Conservation (phyloP, 2,888 invertebrate species). For the Petrophora chlorosata region DNA sequence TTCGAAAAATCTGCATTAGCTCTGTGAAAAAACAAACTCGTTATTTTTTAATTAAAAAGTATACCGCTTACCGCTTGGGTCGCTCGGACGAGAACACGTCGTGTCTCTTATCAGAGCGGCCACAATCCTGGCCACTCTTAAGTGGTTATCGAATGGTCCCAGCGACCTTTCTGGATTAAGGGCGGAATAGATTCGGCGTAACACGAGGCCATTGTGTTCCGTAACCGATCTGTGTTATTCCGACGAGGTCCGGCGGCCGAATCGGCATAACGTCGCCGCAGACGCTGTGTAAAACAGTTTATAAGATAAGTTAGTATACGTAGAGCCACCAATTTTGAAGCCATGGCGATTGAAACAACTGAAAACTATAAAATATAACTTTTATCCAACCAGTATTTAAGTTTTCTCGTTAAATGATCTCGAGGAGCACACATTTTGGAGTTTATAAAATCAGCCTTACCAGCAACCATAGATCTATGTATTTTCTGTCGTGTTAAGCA, state of each 20-base stretch:
- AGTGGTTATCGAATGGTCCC: constrained; percentile 76
- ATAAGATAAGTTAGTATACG: too few species aligned
- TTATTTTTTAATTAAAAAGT: constrained; percentile 30
- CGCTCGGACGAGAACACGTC: constrained; percentile 12
- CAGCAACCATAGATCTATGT: too few species aligned
- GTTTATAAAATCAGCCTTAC: too few species aligned
- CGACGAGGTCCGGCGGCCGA: constrained; percentile 16
- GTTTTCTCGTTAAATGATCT: too few species aligned
- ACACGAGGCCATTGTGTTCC: constrained; percentile 62
- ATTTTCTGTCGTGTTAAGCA: too few species aligned
- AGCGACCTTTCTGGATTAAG: constrained; percentile 75
- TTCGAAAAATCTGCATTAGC: constrained; percentile 15
- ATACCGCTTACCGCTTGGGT: constrained; percentile 5
- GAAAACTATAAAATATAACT: too few species aligned
- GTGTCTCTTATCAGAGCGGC: constrained; percentile 32
- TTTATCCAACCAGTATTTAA: too few species aligned
- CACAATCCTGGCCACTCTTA: constrained; percentile 53
- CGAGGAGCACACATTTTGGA: too few species aligned
- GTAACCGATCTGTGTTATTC: constrained; percentile 53
- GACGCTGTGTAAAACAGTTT: background rate
- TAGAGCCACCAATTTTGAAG: too few species aligned
- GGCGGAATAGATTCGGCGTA: constrained; percentile 63
- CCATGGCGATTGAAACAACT: too few species aligned
- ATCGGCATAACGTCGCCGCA: constrained; percentile 16
- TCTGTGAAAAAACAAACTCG: constrained; percentile 12